Percentiles rank a stretch among this genome's conserved stretches.
Evolutionary conservation across 2,113 vertebrate species (phyloP).

Genomic region (Ploceus nigricollis): DNA sequence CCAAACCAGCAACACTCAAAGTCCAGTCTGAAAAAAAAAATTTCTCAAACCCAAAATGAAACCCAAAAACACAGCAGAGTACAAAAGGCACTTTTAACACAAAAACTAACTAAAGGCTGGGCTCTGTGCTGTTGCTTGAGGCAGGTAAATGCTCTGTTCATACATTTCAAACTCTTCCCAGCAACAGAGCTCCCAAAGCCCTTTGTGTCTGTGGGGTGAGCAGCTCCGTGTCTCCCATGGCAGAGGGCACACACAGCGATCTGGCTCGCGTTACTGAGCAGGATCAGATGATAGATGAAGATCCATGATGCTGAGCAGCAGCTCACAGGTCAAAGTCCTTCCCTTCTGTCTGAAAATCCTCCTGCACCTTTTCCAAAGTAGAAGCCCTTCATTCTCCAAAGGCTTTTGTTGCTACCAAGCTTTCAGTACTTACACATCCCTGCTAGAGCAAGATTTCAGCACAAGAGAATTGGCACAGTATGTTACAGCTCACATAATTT

Average conservation of each 20-base stretch:
- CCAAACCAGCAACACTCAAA: neutral
- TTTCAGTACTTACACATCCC: neutral
- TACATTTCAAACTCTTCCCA: neutral
- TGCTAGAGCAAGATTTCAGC: neutral
- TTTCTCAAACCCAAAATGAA: neutral
- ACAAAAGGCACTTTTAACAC: neutral
- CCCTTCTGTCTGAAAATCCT: conserved; percentile 9
- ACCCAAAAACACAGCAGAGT: neutral
- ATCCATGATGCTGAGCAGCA: conserved; percentile 34
- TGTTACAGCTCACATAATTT: neutral
- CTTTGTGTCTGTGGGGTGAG: neutral
- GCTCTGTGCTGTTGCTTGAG: neutral
- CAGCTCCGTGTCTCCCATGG: conserved; percentile 33
- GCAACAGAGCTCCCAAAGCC: conserved; percentile 18
- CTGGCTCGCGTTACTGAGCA: conserved; percentile 39
- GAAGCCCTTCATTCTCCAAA: neutral
- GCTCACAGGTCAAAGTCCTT: conserved; percentile 26
- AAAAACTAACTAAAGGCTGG: neutral
- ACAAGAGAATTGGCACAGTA: neutral
- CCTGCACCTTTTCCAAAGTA: neutral
- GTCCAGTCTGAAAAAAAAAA: neutral
- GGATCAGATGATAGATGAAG: conserved; percentile 54
- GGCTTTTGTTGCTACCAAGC: neutral
- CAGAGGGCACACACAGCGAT: conserved; percentile 40
- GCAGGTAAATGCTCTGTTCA: neutral